Evolutionary conservation across 1,140 invertebrate genomes (phyloP).

Genomic region (Caerostris darwini): DNA sequence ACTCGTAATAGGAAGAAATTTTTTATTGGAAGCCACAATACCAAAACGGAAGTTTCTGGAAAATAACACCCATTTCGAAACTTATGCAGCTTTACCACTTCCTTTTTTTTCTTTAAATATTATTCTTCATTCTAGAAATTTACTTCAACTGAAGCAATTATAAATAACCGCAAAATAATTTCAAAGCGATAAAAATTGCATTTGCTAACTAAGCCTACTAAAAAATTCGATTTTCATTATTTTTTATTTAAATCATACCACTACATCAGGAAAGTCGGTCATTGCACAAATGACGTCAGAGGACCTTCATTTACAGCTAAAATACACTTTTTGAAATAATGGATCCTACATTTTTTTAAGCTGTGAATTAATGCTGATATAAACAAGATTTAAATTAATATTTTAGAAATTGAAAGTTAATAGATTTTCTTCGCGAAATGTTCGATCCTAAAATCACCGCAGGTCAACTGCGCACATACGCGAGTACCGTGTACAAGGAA

Average conservation of each 20-base stretch:
- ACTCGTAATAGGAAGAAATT: too few species aligned
- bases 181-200: background rate
- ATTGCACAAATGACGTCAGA: slow-evolving; percentile 72
- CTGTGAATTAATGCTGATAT: background rate
- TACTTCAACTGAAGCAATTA: too few species aligned
- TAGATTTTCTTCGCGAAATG: background rate
- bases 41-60: background rate
- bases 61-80: background rate
- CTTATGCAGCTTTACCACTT: background rate
- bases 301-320: slow-evolving; percentile 40
- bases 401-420: background rate
- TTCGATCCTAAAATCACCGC: background rate
- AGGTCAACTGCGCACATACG: slow-evolving; percentile 41
- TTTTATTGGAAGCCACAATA: too few species aligned
- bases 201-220: slow-evolving; percentile 2
- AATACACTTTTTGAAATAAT: background rate
- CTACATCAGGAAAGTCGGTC: slow-evolving; percentile 73
- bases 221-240: background rate
- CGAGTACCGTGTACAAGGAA: background rate
- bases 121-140: too few species aligned
- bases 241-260: slow-evolving; percentile 26
- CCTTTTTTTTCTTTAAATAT: background rate
- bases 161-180: background rate
- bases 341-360: too few species aligned
- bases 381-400: background rate